Percentiles rank a stretch among this genome's conserved stretches.
phyloP scores from a whole-genome alignment of 2,888 invertebrate genomes.

The Dicyrtoma fusca region DNA sequence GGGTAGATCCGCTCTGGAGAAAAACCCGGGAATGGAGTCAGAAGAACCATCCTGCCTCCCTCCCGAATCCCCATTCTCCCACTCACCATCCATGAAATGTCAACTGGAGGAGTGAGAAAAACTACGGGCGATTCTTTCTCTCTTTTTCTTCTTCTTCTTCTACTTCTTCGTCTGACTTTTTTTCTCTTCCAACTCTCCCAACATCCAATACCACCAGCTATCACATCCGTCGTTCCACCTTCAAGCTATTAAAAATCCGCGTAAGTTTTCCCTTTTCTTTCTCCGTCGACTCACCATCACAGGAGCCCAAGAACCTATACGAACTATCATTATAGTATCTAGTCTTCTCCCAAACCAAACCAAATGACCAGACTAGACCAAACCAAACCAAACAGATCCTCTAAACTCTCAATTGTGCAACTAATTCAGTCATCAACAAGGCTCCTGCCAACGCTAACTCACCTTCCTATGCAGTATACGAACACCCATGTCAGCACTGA shows the following conservation, averaged over 20 bases:
- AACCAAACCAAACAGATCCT: no score
- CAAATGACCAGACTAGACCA: no score
- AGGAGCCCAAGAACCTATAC: no score
- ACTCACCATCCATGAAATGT: slow-evolving; percentile 44
- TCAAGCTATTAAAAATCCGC: slow-evolving; percentile 26
- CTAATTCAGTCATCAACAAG: no score
- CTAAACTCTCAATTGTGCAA: no score
- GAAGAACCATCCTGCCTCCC: slow-evolving; percentile 41
- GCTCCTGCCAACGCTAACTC: no score
- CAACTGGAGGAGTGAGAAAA: slow-evolving; percentile 38
- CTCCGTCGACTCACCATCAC: no score
- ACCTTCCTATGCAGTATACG: no score
- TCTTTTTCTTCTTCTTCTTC: neutral
- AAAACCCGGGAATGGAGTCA: slow-evolving; percentile 45
- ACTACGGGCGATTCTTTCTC: slow-evolving; percentile 18
- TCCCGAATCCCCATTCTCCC: slow-evolving; percentile 39
- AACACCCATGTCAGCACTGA: no score
- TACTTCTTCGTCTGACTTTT: slow-evolving; percentile 1
- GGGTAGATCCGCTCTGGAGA: slow-evolving; percentile 47
- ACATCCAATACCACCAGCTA: slow-evolving; percentile 18
- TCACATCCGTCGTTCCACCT: slow-evolving; percentile 9
- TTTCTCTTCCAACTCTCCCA: neutral
- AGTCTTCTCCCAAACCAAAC: no score
- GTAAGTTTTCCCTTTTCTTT: no score
- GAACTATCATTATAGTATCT: no score